A percentile compares a stretch with the other conserved stretches of the same genome.
These are phyloP conservation scores for Nomada fucata DNA, from an alignment of 2,888 invertebrate genomes.

Conservation along the genomic window DNA sequence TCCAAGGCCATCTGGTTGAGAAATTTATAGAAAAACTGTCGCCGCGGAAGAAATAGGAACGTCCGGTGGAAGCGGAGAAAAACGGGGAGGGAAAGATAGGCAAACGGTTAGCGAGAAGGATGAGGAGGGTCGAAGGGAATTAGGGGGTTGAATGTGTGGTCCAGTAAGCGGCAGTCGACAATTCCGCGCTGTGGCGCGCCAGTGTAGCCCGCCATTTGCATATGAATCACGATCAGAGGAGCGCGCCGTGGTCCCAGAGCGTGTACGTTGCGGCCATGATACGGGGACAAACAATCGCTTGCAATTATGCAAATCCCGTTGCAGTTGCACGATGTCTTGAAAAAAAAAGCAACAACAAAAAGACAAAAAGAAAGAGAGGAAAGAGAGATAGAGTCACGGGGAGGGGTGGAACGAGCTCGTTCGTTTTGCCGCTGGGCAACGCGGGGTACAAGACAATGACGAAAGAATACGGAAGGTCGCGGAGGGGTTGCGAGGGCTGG, in stretches of 20 bases:
- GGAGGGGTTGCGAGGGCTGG: conserved; percentile 30
- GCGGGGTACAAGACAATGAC: conserved; percentile 32
- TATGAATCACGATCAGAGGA: conserved; percentile 81
- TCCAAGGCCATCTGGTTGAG: neutral
- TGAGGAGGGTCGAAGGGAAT: conserved; percentile 57
- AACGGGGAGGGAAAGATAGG: conserved; percentile 12
- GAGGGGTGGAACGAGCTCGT: conserved; percentile 39
- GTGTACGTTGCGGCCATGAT: conserved; percentile 77
- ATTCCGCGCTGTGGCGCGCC: conserved; percentile 73
- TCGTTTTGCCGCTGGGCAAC: conserved; percentile 2
- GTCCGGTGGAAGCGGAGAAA: neutral
- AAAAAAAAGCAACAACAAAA: conserved; percentile 48
- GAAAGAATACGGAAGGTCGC: conserved; percentile 39
- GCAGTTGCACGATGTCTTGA: conserved; percentile 76
- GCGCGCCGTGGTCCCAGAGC: conserved; percentile 71
- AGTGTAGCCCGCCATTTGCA: conserved; percentile 79
- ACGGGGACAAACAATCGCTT: conserved; percentile 81
- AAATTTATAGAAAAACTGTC: neutral
- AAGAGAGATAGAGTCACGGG: conserved; percentile 42
- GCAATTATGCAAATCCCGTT: conserved; percentile 81
- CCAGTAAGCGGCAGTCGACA: conserved; percentile 76
- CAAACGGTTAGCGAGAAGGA: conserved; percentile 2
- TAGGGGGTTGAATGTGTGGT: conserved; percentile 67
- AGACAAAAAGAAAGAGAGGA: neutral
- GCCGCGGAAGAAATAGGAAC: neutral